Percentiles rank a stretch among this genome's conserved stretches.
These are phyloP conservation scores for Lepetodrilus schrolli DNA, from an alignment of 2,888 invertebrate species.

Conservation along the genomic window DNA sequence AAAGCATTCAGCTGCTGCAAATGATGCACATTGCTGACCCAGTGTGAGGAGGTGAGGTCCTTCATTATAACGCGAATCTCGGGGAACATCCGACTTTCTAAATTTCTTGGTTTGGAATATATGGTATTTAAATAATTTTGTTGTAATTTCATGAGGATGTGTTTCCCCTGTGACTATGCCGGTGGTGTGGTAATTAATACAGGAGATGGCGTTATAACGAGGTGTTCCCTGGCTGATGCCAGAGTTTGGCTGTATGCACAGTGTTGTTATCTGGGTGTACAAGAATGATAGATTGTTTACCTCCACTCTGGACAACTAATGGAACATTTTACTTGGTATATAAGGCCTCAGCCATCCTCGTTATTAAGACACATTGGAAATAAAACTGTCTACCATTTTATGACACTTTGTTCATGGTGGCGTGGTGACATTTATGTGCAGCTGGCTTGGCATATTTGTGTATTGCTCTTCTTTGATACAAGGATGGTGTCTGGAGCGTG, in stretches of 20 bases:
- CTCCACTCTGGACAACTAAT: not conserved
- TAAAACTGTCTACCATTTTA: no score
- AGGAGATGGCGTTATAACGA: not conserved
- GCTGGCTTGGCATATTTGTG: no score
- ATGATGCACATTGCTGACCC: not conserved
- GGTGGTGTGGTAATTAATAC: no score
- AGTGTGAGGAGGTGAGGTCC: not conserved
- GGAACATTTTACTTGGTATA: no score
- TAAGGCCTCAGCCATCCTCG: no score
- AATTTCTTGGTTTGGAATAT: not conserved
- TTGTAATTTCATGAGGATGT: not conserved
- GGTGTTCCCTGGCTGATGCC: not conserved
- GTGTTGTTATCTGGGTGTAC: constrained; percentile 15
- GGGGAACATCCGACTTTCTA: no score
- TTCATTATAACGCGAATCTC: not conserved
- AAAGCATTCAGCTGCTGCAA: not conserved
- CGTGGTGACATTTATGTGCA: no score
- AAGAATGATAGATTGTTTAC: not conserved
- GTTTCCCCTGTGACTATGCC: not conserved
- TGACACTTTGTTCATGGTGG: no score
- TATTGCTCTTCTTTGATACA: no score
- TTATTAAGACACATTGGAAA: no score
- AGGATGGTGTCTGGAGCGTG: no score
- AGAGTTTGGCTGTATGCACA: no score
- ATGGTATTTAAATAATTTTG: not conserved